Base-by-base conservation (phyloP, 2,888 invertebrate species). In the Holacanthella duospinosa region DNA sequence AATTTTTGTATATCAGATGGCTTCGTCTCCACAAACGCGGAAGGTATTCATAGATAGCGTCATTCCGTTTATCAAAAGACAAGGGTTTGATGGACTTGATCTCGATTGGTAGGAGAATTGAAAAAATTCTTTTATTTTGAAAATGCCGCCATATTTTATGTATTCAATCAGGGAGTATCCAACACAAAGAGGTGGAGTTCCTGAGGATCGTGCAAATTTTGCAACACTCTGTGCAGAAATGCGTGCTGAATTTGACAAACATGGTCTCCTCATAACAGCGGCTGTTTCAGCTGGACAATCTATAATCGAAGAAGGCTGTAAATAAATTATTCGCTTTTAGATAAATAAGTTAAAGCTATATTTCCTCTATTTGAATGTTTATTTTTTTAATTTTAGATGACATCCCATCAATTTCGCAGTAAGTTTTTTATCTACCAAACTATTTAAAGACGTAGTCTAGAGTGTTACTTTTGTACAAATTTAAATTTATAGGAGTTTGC, bases 231-330 rank as follows among this genome's bases (percentile, higher is more conserved):
- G 85, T 0, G 79, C 78, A 71, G 85, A 85, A 74, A 71, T 85
- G 48, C 80, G 79, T 67, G 76, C 75, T 43, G 82, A 77, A 24
- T 85, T 85, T 69, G 77, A 81, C 54, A 75, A 78, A 21, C 68
- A 81, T 60, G 82, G 82, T 0, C 77, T 81, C 3, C 66, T 84
- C 21, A 69, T 85, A 25, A 81, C 83, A 0, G 83, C 83, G 2
- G 85, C 85, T 1, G 85, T 85, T 0, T 80, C 82, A 1, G 80
- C 85, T 1, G 79, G 82, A 0, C 73, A 75, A 61, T 62, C 61
- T 12, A 76, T 74, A 9, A 76, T 77, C 55, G 64, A 44, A 60
- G 29, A 65, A 59, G 60, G 54, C 24, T 65, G 29, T 28, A 59
- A 57, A 21, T 16, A n/a, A 21, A 21, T 12, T 12, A 36, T 36